Base-by-base conservation (phyloP, 1,140 invertebrate genomes). In the Platyura marginata region DNA sequence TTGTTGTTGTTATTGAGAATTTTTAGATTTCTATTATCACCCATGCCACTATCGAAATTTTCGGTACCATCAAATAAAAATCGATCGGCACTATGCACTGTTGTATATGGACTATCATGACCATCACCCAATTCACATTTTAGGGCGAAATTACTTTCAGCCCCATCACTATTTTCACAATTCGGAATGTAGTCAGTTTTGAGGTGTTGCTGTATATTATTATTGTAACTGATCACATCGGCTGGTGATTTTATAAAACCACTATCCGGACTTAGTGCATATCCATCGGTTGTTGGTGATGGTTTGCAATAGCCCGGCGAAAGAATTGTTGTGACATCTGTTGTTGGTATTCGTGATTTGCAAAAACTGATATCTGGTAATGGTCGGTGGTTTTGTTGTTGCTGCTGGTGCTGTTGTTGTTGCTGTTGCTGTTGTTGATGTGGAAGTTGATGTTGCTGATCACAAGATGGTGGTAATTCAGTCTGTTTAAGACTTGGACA, bases 91-190 rank as follows among this genome's bases (percentile, higher is more conserved):
- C 56, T 59, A 21, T 59, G 29, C 8, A 52, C 53, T 9, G 53
- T 57, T 16, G 58, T 61, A 13, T 61, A 61, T 20, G 58, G 58
- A 38, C 56, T 56, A 3, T 37, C 19, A 42, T 58, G 56, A 2
- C 56, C 52, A 25, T 61, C 58, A 21, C 55, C 54, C 29, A 60
- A 46, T 39, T 61, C 58, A 18, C 58, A 57, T 41, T 61, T 61
- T 29, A 44, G 22, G 0, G 59, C 56, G 21, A 59, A 60, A 41
- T 40, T 46, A 21, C 10, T 35, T 15, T 21, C 37, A 39, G 19
- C 46, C 36, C 43, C 47, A 33, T 41, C 23, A 41, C 18, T 29
- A 34, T 34, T 44, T 25, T 50, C 49, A 44, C 49, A 48, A 40
- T 47, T 50, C 41, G 49, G 49, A 48, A 50, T 50, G 47, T 50